Evolutionary conservation across 53 echinoderm and acorn worm genomes (phyloP).

Genomic region (Apostichopus leukothele): DNA sequence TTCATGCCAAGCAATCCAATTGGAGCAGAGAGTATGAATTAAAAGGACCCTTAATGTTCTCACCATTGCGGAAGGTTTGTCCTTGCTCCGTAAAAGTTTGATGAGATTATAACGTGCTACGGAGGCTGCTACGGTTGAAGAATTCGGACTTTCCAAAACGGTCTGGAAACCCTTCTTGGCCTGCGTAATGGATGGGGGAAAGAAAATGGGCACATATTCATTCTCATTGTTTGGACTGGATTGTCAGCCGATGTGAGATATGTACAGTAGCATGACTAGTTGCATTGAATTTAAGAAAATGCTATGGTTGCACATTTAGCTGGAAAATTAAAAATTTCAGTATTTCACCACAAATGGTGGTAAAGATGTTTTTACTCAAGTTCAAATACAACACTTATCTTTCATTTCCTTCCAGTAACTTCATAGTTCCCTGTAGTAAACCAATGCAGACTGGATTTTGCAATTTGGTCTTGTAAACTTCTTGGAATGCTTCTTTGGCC

Average conservation of each 20-base stretch:
- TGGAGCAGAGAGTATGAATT: too few species aligned
- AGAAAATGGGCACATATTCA: not conserved
- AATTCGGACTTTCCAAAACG: not conserved
- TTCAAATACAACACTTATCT: conserved; percentile 9
- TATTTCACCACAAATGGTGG: too few species aligned
- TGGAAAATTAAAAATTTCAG: too few species aligned
- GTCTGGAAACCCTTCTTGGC: conserved; percentile 25
- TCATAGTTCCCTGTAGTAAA: conserved; percentile 9
- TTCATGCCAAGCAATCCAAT: too few species aligned
- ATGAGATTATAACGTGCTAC: conserved; percentile 23
- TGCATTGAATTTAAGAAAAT: too few species aligned
- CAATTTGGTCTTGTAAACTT: not conserved
- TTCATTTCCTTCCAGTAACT: conserved; percentile 7
- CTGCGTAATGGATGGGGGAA: conserved; percentile 16
- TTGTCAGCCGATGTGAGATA: too few species aligned
- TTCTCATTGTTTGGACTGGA: too few species aligned
- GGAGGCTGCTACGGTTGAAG: not conserved
- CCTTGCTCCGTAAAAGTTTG: conserved; percentile 7
- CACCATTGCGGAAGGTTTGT: conserved; percentile 19
- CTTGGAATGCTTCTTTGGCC: conserved; percentile 27
- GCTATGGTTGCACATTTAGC: too few species aligned
- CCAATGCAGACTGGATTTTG: not conserved
- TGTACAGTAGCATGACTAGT: too few species aligned
- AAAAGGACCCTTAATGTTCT: not conserved
- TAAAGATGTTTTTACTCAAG: too few species aligned